phyloP scores from a whole-genome alignment of 2,888 invertebrate species.

The Lapara coniferarum region DNA sequence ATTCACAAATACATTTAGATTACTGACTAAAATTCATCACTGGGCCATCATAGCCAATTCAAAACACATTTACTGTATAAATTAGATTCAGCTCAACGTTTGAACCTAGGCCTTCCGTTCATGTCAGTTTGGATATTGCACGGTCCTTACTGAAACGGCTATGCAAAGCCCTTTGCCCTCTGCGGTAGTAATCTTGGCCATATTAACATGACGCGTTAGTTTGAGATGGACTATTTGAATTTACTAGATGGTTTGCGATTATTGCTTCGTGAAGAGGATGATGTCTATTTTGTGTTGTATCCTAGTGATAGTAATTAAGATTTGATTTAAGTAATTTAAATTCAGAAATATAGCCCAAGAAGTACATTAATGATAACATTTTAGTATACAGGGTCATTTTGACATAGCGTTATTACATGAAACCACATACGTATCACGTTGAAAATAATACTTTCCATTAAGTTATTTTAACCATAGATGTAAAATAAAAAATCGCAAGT shows the following conservation, averaged over 20 bases:
- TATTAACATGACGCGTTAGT: conserved; percentile 27
- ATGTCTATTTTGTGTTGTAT: neutral
- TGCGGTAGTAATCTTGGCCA: conserved; percentile 33
- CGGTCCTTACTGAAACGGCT: conserved; percentile 50
- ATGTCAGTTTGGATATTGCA: conserved; percentile 51
- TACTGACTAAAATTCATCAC: no score
- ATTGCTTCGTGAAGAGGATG: neutral
- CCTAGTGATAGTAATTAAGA: neutral
- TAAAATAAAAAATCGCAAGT: no score
- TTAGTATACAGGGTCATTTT: no score
- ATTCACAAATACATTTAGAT: no score
- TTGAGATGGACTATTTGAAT: neutral
- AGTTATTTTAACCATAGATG: no score
- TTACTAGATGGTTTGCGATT: neutral
- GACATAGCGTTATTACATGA: no score
- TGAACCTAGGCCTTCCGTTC: conserved; percentile 44
- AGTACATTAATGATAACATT: no score
- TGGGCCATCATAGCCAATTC: neutral
- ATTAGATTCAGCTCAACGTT: neutral
- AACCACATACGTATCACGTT: no score
- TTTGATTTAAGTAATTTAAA: no score
- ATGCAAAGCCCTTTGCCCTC: conserved; percentile 39
- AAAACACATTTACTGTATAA: conserved; percentile 5
- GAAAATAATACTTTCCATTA: no score
- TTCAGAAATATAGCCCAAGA: no score